phyloP scores from a whole-genome alignment of 2,888 invertebrate species.

The Hyposoter dolosus region DNA sequence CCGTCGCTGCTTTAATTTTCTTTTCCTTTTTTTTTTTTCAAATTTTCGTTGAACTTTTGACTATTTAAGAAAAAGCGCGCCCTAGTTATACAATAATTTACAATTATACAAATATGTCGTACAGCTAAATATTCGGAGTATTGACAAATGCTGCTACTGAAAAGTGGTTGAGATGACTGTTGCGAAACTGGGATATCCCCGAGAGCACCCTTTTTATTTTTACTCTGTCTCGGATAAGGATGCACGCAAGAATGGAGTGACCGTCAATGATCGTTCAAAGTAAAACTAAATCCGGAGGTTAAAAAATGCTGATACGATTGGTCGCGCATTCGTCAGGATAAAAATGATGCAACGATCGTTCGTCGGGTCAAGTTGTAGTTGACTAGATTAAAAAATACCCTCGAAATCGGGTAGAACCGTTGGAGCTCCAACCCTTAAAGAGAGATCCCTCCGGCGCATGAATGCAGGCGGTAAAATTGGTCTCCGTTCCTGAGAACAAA shows the following conservation, averaged over 20 bases:
- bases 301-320: slow-evolving; percentile 4
- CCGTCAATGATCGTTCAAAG: not conserved
- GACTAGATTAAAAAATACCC: slow-evolving; percentile 83
- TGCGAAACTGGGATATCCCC: slow-evolving; percentile 36
- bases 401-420: slow-evolving; percentile 82
- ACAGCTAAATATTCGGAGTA: slow-evolving; percentile 66
- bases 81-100: slow-evolving; percentile 63
- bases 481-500: slow-evolving; percentile 76
- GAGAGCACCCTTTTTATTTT: slow-evolving; percentile 49
- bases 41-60: not conserved
- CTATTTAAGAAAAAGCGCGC: slow-evolving; percentile 34
- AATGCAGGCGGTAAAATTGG: slow-evolving; percentile 81
- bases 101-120: slow-evolving; percentile 69
- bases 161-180: slow-evolving; percentile 34
- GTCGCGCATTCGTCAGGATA: slow-evolving; percentile 12
- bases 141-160: slow-evolving; percentile 60
- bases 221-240: not conserved
- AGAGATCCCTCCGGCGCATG: slow-evolving; percentile 79
- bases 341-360: slow-evolving; percentile 11
- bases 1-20: slow-evolving; percentile 17
- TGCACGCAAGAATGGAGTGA: not conserved
- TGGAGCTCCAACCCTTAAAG: slow-evolving; percentile 81
- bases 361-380: slow-evolving; percentile 17
- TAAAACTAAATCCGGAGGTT: not conserved
- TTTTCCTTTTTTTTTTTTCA: slow-evolving; percentile 8